Evolutionary conservation across 1,140 invertebrate species (phyloP), one percentile per base, ranked within the genome.

Genomic region (silkworm (Bombyx mori)): DNA sequence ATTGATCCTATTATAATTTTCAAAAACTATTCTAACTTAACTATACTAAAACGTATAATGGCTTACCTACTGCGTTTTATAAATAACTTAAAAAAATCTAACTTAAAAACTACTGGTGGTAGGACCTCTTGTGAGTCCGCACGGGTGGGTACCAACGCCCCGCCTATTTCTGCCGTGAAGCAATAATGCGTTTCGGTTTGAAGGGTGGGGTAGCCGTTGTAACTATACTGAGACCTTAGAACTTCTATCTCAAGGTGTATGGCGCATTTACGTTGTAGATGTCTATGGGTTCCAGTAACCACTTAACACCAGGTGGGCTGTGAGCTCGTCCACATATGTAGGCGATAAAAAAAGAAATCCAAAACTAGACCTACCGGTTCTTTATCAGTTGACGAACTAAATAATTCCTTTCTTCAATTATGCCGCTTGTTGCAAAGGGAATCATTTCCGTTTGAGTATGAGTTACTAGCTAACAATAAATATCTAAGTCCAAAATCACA

Each of bases 51-150:
- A 42, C 22, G 50, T 26, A 22, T 42, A 22, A n/a, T 2, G 8
- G 56, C 55, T 18, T 60, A 57, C 44, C 52, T 57, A n/a, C n/a
- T 22, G 44, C 42, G 51, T 48, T 62, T 52, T 44, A 54, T 57
- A 42, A 42, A 35, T 50, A 65, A 58, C 46, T 12, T 44, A 8
- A 54, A 45, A 45, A 7, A 45, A 45, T 8, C 43, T 54, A 18
- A 18, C 42, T 7, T 18, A 54, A 54, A 7, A 54, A 46, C 22
- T 18, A 18, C 12, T 18, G 12, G 12, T 18, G 12, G 12, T 18
- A 18, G 12, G 12, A 18, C 12, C 12, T 18, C 12, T 18, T 18
- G 12, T 18, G 12, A 18, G 12, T 18, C 12, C 12, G 12, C 12
- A 18, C 12, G 12, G 12, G 12, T 18, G 12, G 1, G 12, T 18